Evolutionary conservation across 2,797 vertebrate genomes (phyloP).

Genomic region (Poeciliopsis turneri): DNA sequence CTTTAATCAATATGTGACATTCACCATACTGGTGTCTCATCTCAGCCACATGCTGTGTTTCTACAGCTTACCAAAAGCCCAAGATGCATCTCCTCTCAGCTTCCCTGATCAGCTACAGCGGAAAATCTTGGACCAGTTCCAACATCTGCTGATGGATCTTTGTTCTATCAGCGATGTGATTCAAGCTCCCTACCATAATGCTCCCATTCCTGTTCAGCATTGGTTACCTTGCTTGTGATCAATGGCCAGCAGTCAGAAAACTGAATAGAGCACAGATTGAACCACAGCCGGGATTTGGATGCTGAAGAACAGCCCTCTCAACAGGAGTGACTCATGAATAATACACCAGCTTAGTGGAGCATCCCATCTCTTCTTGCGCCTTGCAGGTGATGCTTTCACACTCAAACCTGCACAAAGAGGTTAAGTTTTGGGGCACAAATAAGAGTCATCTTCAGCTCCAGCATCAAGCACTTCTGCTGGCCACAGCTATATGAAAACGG

Average conservation of each 20-base stretch:
- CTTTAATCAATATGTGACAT: constrained; percentile 16
- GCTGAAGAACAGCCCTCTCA: constrained; percentile 76
- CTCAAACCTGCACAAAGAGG: constrained; percentile 54
- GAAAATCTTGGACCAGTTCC: constrained; percentile 57
- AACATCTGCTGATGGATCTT: constrained; percentile 78
- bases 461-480: constrained; percentile 27
- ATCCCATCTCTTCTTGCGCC: constrained; percentile 60
- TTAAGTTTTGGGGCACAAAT: constrained; percentile 52
- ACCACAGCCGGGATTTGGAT: constrained; percentile 79
- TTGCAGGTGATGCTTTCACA: constrained; percentile 49
- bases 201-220: constrained; percentile 84
- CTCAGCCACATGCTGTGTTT: constrained; percentile 41
- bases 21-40: constrained; percentile 39
- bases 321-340: constrained; percentile 74
- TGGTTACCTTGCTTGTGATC: constrained; percentile 80
- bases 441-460: constrained; percentile 31
- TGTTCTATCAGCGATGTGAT: constrained; percentile 75
- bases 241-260: constrained; percentile 79
- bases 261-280: constrained; percentile 82
- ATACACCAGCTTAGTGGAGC: constrained; percentile 59
- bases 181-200: constrained; percentile 76
- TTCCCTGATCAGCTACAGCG: constrained; percentile 42
- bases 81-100: constrained; percentile 37
- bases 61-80: constrained; percentile 50
- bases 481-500: constrained; percentile 9